Conservation (phyloP, 2,797 vertebrate species). For the Myioborus melanocephalus region DNA sequence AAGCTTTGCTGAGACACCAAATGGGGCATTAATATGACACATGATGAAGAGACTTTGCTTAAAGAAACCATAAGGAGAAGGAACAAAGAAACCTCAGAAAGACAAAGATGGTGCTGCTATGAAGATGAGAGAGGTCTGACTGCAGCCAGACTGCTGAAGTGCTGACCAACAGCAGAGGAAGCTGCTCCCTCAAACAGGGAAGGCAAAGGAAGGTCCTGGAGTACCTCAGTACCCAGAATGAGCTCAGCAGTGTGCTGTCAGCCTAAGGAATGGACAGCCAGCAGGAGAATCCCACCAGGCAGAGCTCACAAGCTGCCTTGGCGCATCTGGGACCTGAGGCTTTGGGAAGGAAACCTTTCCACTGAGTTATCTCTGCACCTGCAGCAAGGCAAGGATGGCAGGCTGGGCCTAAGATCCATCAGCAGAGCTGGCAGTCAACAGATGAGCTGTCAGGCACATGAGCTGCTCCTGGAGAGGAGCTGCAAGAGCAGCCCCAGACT, state of each 20-base stretch:
- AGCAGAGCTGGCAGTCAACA: not conserved
- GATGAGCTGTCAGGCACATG: not conserved
- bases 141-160: not conserved
- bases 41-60: not conserved
- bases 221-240: not conserved
- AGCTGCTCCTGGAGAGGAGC: not conserved
- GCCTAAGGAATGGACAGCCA: not conserved
- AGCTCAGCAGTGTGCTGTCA: not conserved
- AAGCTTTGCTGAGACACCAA: not conserved
- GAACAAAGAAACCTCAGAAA: not conserved
- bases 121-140: not conserved
- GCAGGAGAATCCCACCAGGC: not conserved
- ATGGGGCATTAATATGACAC: not conserved
- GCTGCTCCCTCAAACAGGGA: fast-evolving
- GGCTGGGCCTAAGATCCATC: not conserved
- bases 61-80: not conserved
- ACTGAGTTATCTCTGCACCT: not conserved
- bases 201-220: not conserved
- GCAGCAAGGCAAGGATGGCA: not conserved
- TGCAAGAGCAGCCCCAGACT: not conserved
- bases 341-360: not conserved
- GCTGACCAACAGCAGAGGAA: not conserved
- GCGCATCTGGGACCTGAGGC: not conserved
- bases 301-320: not conserved
- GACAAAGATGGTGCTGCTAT: not conserved